Base-by-base conservation (phyloP, 2,113 vertebrate genomes). In the Chitala chitala region DNA sequence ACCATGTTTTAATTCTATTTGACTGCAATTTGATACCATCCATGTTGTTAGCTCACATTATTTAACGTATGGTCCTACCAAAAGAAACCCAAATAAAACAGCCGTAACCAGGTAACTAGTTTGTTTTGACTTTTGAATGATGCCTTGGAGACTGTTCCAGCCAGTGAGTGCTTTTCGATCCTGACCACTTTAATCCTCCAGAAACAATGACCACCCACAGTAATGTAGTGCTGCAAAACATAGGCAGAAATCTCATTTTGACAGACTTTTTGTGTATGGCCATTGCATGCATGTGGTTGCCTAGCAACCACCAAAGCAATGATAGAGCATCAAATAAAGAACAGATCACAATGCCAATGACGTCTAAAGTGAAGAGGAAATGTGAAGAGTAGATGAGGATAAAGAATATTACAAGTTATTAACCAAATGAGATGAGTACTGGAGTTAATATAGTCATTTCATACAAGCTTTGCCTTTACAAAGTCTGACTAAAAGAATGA, bases 261-360 rank as follows among this genome's bases (percentile, higher is more conserved):
- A 51, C 48, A 51, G n/a, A n/a, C 44, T 46, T 46, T 15, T 6
- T 33, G 38, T 9, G 6, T 10, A 22, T 68, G 7, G 10, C 26
- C n/a, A 33, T 63, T 46, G 20, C 15, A 22, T 68, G 64, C 0
- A 1, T 6, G 12, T n/a, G 20, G 42, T 68, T 68, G 64, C 64
- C 24, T 15, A 26, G 64, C 64, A 68, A 68, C 64, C 31, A n/a
- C 40, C 15, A 48, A 48, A 42, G 64, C 46, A 68, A 44, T 68
- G 64, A 46, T 7, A 42, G n/a, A 1, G 4, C 38, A 26, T 8
- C 7, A 5, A 26, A 48, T n/a, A 24, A 0, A 9, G 7, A 22
- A 40, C 7, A 46, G 5, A 44, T 29, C 44, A 12, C 24, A 66
- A 44, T 22, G 40, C 13, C 40, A 46, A 46, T 68, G 22, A 44